phyloP scores from a whole-genome alignment of 2,113 vertebrate species.

The Anseranas semipalmata region DNA sequence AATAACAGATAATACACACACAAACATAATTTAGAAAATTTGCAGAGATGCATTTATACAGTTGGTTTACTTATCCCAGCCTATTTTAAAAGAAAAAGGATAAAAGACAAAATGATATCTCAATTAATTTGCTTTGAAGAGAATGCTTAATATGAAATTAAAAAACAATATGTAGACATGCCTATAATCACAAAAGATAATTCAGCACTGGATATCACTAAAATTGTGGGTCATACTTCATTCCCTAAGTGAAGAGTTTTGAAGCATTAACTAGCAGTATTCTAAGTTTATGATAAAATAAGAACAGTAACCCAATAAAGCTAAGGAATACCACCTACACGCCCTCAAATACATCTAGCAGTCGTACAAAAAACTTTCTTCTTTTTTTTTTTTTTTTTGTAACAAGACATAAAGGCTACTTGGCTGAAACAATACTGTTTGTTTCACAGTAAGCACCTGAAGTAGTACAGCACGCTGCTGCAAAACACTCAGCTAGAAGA shows the following conservation, averaged over 20 bases:
- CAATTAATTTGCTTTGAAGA: slow-evolving; percentile 7
- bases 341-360: neutral
- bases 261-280: neutral
- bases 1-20: neutral
- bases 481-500: neutral
- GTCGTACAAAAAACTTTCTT: neutral
- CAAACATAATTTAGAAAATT: neutral
- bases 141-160: slow-evolving; percentile 5
- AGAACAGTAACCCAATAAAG: neutral
- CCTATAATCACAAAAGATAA: slow-evolving; percentile 14
- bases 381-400: neutral
- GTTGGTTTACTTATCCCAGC: neutral
- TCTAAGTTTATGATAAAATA: neutral
- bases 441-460: neutral
- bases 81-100: neutral
- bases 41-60: neutral
- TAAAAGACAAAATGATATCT: neutral
- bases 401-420: neutral
- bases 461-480: neutral
- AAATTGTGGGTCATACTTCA: slow-evolving; percentile 3
- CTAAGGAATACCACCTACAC: neutral
- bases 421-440: neutral
- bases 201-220: neutral
- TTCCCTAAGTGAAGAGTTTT: slow-evolving; percentile 37
- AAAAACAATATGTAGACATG: neutral